Evolutionary conservation across 2,113 vertebrate species (phyloP).

Genomic region (Arizona elegans): DNA sequence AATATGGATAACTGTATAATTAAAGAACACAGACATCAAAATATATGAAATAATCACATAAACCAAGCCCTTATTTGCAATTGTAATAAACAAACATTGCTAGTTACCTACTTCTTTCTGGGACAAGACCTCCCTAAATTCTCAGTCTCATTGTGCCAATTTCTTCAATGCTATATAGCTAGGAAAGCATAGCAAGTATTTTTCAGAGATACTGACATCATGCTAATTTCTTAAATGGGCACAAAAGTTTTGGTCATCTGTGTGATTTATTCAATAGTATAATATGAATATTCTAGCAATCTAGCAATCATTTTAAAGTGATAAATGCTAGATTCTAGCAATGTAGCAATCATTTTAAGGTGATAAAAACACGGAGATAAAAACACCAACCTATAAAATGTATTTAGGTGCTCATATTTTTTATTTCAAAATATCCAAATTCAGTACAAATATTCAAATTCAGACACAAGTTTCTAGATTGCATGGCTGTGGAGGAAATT

Average conservation of each 20-base stretch:
- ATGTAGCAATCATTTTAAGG: not conserved
- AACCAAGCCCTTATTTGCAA: not conserved
- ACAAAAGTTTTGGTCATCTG: not conserved
- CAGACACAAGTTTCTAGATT: not conserved
- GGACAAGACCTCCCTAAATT: not conserved
- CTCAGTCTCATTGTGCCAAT: not conserved
- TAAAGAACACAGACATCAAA: slow-evolving; percentile 15
- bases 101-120: not conserved
- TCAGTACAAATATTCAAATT: not conserved
- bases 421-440: not conserved
- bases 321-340: not conserved
- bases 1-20: slow-evolving; percentile 88
- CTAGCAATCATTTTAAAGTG: not conserved
- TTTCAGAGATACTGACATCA: not conserved
- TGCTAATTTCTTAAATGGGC: not conserved
- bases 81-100: not conserved
- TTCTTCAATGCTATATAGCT: not conserved
- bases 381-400: not conserved
- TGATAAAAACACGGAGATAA: not conserved
- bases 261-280: not conserved
- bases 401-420: not conserved
- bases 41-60: not conserved
- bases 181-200: not conserved
- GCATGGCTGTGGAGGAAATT: not conserved
- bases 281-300: not conserved